Evolutionary conservation across 2,113 vertebrate species (phyloP).

Genomic region (Heloderma charlesbogerti): DNA sequence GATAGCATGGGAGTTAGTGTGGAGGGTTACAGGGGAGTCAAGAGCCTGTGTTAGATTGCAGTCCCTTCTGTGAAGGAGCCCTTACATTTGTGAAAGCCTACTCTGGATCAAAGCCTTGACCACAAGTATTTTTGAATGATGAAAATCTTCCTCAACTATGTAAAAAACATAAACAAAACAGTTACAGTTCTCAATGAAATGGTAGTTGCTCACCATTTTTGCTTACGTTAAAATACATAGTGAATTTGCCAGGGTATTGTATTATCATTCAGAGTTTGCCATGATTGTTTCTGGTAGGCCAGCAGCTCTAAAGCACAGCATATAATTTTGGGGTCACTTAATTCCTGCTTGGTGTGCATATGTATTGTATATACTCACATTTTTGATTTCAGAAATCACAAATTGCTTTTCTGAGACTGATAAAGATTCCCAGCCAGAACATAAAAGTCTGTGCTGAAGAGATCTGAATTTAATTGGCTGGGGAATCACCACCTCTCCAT

Average conservation of each 20-base stretch:
- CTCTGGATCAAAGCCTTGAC: neutral
- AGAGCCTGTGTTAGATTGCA: neutral
- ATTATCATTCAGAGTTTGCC: neutral
- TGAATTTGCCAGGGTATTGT: neutral
- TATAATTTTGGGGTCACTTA: slow-evolving; percentile 34
- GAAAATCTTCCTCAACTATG: neutral
- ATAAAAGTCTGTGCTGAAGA: slow-evolving; percentile 50
- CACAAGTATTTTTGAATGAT: neutral
- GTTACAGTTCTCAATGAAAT: neutral
- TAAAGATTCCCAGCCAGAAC: slow-evolving; percentile 27
- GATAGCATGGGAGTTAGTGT: neutral
- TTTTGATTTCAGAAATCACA: slow-evolving; percentile 27
- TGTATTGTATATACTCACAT: neutral
- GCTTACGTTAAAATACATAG: rapidly evolving
- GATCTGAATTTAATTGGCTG: slow-evolving; percentile 61
- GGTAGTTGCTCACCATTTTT: neutral
- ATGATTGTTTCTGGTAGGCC: neutral
- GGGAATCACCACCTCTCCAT: slow-evolving; percentile 59
- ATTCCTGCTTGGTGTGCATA: neutral
- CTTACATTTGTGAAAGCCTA: neutral
- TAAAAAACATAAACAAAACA: too few relatives aligned
- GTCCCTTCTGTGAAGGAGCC: neutral
- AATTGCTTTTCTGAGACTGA: slow-evolving; percentile 38
- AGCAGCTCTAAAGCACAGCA: neutral
- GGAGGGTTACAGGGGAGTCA: neutral